Base-by-base conservation (phyloP, 2,113 vertebrate species). In the Psilopogon haemacephalus region DNA sequence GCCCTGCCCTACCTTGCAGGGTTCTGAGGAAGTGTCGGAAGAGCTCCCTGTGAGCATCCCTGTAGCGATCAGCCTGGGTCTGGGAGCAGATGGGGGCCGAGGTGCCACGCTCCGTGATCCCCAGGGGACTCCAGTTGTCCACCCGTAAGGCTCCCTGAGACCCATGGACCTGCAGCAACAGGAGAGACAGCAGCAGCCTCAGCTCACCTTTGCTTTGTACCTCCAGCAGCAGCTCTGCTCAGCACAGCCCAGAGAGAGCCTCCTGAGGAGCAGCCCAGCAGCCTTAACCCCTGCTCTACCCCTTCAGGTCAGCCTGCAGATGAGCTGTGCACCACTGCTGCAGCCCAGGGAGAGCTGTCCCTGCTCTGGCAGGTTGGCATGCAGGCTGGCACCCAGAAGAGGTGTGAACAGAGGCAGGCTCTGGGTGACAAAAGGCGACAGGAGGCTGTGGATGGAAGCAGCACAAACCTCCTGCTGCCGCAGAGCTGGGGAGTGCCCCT, bases 111-210 rank as follows among this genome's bases (percentile, higher is more conserved):
- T 95, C 94, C 0, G 88, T 90, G 75, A 95, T 93, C 19, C 95
- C 93, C 88, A 95, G 44, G 8, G 93, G 95, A n/a, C 95, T 95
- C 77, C 81, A 93, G 46, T 94, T 95, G 67, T 94, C 95, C 5
- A 96, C 64, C 71, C 82, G 77, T 56, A 97, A 60, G 0, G 84
- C 48, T 11, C 96, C 95, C 37, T 91, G 93, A 6, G 89, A 94
- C 6, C 89, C 95, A 1, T 56, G 84, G 11, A 95, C 89, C 91
- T 93, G 82, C 64, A 63, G 48, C 44, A 6, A 38, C 14, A 14
- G 52, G 38, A 14, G 30, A 40, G 33, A 26, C 11, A 79, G 52
- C 21, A 20, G 28, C 1, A 4, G 20, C 35, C 21, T 5, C 9
- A n/a, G 9, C 19, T 11, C 16, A 42, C 8, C 9, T 1, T 1